These are phyloP conservation scores for Aramus guarauna DNA, from an alignment of 2,113 vertebrate genomes.

Conservation along the genomic window DNA sequence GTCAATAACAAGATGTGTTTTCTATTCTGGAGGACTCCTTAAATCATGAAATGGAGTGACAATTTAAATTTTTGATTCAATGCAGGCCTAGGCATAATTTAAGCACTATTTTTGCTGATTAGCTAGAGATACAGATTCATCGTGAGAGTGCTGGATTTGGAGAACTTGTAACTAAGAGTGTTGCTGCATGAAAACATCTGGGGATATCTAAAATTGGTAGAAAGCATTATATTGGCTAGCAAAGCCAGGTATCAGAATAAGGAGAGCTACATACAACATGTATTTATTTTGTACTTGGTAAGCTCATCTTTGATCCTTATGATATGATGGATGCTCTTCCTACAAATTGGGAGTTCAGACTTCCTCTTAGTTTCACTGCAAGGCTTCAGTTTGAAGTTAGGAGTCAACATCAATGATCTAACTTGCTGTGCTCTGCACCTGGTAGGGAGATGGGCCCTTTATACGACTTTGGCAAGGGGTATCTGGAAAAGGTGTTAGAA, in stretches of 20 bases:
- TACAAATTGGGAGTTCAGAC: fast-evolving
- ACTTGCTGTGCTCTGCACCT: neutral
- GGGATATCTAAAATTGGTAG: neutral
- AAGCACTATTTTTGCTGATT: neutral
- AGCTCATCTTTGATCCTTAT: neutral
- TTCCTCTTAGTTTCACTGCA: neutral
- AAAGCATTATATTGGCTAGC: neutral
- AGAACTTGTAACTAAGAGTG: neutral
- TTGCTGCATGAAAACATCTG: neutral
- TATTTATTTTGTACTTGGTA: neutral
- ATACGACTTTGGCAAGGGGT: neutral
- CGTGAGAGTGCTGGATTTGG: neutral
- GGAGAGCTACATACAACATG: neutral
- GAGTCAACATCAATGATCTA: neutral
- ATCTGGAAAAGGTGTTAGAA: neutral
- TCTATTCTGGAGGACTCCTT: neutral
- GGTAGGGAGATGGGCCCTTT: neutral
- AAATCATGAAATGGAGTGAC: neutral
- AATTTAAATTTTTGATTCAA: neutral
- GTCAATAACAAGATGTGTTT: neutral
- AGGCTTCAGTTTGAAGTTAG: neutral
- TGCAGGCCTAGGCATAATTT: neutral
- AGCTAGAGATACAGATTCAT: neutral
- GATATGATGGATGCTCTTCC: neutral
- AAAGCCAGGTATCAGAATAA: neutral